phyloP scores from a whole-genome alignment of 2,113 vertebrate species.

The Myotis davidii region DNA sequence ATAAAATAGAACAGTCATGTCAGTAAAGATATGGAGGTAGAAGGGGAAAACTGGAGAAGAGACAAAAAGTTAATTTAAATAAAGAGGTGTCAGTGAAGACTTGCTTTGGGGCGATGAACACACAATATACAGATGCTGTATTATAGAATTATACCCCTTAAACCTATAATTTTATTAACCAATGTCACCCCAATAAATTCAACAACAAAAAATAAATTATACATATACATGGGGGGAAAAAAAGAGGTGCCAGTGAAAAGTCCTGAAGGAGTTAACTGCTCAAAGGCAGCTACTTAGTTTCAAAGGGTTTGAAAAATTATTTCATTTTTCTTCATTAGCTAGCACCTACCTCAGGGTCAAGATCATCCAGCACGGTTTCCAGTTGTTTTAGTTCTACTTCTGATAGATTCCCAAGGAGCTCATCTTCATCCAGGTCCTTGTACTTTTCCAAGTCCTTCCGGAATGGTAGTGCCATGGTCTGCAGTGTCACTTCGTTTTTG shows the following conservation, averaged over 20 bases:
- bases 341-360: constrained; percentile 95
- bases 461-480: constrained; percentile 91
- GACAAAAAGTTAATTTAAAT: neutral
- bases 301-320: neutral
- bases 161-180: neutral
- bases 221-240: neutral
- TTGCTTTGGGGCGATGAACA: neutral
- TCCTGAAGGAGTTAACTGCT: neutral
- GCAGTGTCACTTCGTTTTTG: constrained; percentile 21
- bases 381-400: constrained; percentile 96
- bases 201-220: neutral
- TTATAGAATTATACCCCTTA: neutral
- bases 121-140: neutral
- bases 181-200: neutral
- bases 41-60: neutral
- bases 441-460: constrained; percentile 97
- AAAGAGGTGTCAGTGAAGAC: neutral
- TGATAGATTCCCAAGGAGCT: constrained; percentile 94
- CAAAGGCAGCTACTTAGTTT: neutral
- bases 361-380: constrained; percentile 95
- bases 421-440: constrained; percentile 97
- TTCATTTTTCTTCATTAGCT: neutral
- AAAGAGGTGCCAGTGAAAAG: neutral
- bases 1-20: neutral
- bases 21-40: neutral